These are phyloP conservation scores for Schizotus pectinicornis DNA, from an alignment of 2,888 invertebrate genomes.

Conservation along the genomic window DNA sequence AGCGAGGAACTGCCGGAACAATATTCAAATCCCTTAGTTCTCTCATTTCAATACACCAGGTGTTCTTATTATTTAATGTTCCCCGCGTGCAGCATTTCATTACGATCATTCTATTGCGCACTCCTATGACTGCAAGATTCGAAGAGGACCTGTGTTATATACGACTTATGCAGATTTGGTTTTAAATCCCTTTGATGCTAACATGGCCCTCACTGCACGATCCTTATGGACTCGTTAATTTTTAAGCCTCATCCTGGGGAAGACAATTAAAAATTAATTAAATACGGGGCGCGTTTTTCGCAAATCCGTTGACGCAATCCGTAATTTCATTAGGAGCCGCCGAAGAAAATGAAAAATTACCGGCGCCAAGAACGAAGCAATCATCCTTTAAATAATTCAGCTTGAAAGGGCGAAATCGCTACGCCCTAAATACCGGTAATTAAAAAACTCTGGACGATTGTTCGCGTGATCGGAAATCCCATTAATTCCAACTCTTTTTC, in stretches of 20 bases:
- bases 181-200: background rate
- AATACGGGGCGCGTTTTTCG: constrained; percentile 42
- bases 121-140: background rate
- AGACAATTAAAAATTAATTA: constrained; percentile 48
- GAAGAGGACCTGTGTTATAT: background rate
- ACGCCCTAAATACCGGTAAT: constrained; percentile 51
- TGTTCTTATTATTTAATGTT: constrained; percentile 32
- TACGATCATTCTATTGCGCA: constrained; percentile 16
- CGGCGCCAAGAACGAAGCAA: constrained; percentile 40
- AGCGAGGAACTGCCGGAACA: constrained; percentile 15
- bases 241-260: constrained; percentile 12
- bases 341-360: constrained; percentile 49
- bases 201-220: background rate
- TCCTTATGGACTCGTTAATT: constrained; percentile 14
- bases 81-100: constrained; percentile 16
- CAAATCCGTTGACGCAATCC: constrained; percentile 42
- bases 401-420: constrained; percentile 40
- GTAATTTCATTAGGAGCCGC: constrained; percentile 49
- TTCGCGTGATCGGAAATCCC: constrained; percentile 51
- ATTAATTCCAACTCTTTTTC: constrained; percentile 47
- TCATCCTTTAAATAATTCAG: constrained; percentile 52
- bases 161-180: background rate
- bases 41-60: constrained; percentile 37
- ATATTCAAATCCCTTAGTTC: constrained; percentile 21
- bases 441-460: constrained; percentile 50